Evolutionary conservation across 2,113 vertebrate species (phyloP).

Genomic region (Acrocephalus arundinaceus): DNA sequence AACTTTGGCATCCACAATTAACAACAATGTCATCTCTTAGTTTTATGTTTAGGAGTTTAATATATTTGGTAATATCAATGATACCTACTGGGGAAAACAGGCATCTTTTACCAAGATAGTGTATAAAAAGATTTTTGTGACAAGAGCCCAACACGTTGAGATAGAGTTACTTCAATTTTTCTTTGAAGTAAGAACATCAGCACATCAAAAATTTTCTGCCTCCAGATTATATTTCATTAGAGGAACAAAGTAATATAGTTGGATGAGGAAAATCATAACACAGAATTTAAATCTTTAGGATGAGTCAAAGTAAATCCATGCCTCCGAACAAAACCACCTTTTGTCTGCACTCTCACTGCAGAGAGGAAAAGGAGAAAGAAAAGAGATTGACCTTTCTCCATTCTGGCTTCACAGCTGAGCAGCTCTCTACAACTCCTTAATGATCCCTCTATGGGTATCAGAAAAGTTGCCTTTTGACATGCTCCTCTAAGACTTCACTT

Average conservation of each 20-base stretch:
- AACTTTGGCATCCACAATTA: not conserved
- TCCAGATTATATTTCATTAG: not conserved
- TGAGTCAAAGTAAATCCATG: not conserved
- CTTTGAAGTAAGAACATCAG: not conserved
- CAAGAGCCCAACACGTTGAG: not conserved
- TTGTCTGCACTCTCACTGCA: not conserved
- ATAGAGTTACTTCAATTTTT: not conserved
- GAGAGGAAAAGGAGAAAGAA: not conserved
- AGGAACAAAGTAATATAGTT: not conserved
- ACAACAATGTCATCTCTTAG: not conserved
- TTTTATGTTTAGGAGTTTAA: not conserved
- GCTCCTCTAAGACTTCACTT: not conserved
- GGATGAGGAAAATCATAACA: not conserved
- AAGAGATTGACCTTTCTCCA: not conserved
- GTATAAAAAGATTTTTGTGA: not conserved
- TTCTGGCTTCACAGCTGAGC: not conserved
- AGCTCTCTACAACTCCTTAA: not conserved
- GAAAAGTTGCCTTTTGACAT: not conserved
- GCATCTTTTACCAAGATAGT: not conserved
- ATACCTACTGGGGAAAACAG: not conserved
- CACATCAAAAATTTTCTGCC: not conserved
- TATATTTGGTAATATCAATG: not conserved
- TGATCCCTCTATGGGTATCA: accelerated
- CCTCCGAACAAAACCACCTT: not conserved
- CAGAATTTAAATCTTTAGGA: not conserved